Percentiles rank a stretch among this genome's conserved stretches.
These are phyloP conservation scores for Sphaerodactylus townsendi DNA, from an alignment of 2,113 vertebrate genomes.

Conservation along the genomic window DNA sequence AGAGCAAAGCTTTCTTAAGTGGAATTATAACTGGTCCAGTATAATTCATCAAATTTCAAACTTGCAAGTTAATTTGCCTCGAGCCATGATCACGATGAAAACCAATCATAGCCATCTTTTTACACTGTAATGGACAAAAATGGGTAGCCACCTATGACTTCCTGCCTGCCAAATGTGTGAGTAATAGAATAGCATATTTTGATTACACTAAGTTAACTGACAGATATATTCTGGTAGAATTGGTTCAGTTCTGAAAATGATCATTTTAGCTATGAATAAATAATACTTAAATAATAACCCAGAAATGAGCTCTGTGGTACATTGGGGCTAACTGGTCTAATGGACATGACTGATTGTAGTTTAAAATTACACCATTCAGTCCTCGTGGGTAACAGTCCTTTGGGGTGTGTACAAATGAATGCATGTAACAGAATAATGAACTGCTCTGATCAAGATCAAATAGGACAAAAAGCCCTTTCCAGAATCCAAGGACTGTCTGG, in stretches of 20 bases:
- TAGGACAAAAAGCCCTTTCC: neutral
- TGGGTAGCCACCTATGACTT: neutral
- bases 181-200: conserved; percentile 1
- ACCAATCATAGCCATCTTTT: conserved; percentile 31
- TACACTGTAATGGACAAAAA: conserved; percentile 44
- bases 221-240: neutral
- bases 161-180: neutral
- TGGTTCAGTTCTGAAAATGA: neutral
- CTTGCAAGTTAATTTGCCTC: conserved; percentile 59
- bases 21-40: conserved; percentile 44
- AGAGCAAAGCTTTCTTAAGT: conserved; percentile 49
- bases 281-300: neutral
- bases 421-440: neutral
- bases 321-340: neutral
- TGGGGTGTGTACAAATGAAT: neutral
- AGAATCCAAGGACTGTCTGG: neutral
- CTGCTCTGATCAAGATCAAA: accelerated
- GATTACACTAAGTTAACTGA: neutral
- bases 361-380: neutral
- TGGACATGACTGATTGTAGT: neutral
- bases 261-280: neutral
- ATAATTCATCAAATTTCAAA: conserved; percentile 62
- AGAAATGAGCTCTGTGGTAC: neutral
- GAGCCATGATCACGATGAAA: conserved; percentile 29
- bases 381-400: neutral